A percentile compares a stretch with the other conserved stretches of the same genome.
phyloP scores from a whole-genome alignment of 2,888 invertebrate species.

The Silvanus unidentatus region DNA sequence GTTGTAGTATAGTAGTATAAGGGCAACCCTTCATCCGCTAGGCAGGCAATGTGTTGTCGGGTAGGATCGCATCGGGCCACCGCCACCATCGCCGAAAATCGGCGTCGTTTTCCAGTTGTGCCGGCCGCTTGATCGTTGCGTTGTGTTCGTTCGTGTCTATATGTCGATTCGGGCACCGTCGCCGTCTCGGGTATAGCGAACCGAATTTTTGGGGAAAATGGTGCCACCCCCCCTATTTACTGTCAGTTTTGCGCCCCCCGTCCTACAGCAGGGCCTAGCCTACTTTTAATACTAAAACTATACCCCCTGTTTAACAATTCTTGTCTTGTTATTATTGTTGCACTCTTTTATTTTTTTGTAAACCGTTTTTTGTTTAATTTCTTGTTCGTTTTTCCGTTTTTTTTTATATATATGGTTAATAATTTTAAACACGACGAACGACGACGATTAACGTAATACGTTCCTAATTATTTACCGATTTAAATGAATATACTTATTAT shows the following conservation, averaged over 20 bases:
- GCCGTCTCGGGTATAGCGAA: too few relatives aligned
- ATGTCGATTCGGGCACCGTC: constrained; percentile 2
- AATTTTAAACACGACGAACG: background rate
- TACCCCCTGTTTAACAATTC: background rate
- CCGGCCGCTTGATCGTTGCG: too few relatives aligned
- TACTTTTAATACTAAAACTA: constrained; percentile 14
- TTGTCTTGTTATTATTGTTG: background rate
- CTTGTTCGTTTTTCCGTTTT: background rate
- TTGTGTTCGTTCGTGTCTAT: background rate
- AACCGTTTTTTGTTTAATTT: background rate
- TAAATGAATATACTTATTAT: too few relatives aligned
- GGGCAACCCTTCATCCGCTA: too few relatives aligned
- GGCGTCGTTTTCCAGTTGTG: background rate
- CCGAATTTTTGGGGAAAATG: background rate
- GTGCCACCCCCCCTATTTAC: constrained; percentile 30
- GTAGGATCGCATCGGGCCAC: too few relatives aligned
- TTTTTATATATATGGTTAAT: background rate
- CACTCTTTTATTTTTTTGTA: too few relatives aligned
- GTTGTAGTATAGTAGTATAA: too few relatives aligned
- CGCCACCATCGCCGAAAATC: too few relatives aligned
- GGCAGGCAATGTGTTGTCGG: too few relatives aligned
- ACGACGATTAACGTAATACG: too few relatives aligned
- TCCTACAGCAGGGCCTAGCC: constrained; percentile 24
- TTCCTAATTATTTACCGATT: too few relatives aligned
- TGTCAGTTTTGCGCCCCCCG: constrained; percentile 34